Conservation (phyloP, 2,113 vertebrate genomes). For the Camelus bactrianus region DNA sequence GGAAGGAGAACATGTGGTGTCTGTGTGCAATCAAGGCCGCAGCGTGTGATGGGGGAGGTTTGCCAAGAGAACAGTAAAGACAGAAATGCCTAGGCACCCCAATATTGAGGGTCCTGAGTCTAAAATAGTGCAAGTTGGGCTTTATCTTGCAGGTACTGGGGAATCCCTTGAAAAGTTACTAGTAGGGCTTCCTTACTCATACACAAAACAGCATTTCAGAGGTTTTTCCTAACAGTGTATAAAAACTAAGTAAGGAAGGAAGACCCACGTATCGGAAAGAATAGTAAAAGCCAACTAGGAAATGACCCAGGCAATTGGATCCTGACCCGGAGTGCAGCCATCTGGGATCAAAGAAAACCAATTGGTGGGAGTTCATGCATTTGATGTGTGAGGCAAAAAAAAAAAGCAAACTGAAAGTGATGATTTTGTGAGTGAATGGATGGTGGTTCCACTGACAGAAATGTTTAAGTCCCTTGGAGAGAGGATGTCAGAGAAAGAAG, state of each 20-base stretch:
- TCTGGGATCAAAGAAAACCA: not conserved
- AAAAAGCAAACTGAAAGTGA: not conserved
- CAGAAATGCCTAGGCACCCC: not conserved
- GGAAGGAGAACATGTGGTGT: not conserved
- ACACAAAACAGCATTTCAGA: not conserved
- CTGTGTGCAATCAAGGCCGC: not conserved
- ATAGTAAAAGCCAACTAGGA: not conserved
- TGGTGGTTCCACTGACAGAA: not conserved
- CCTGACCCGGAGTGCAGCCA: not conserved
- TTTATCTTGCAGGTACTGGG: not conserved
- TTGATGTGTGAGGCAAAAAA: not conserved
- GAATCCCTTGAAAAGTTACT: not conserved
- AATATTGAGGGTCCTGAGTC: not conserved
- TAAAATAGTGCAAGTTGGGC: not conserved
- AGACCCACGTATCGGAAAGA: not conserved
- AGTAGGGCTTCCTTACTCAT: no score
- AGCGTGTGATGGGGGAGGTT: not conserved
- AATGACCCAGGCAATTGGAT: not conserved
- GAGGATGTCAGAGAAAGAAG: not conserved
- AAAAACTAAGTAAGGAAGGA: not conserved
- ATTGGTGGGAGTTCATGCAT: not conserved
- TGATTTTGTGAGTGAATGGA: not conserved
- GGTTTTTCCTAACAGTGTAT: not conserved
- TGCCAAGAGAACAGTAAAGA: not conserved
- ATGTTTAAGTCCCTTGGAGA: not conserved